These are phyloP conservation scores for Oncopodura yosiiana DNA, from an alignment of 1,140 invertebrate genomes.

Conservation along the genomic window DNA sequence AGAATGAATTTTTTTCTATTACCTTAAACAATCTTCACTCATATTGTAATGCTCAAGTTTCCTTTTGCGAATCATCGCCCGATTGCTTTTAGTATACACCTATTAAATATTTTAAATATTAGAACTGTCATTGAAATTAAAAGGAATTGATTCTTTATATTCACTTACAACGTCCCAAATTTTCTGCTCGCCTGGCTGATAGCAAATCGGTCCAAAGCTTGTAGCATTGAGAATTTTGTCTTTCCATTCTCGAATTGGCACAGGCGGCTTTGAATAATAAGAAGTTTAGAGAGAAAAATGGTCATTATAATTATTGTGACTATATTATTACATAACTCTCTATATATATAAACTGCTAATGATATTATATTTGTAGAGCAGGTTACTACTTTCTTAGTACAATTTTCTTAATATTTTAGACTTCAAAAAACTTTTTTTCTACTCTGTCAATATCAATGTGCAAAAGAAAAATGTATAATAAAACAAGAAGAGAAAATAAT, in stretches of 20 bases:
- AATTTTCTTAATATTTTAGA: no score
- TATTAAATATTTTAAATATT: no score
- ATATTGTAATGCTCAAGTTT: constrained; percentile 36
- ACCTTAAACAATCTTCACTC: constrained; percentile 39
- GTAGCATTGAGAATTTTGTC: constrained; percentile 34
- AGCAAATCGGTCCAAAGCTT: constrained; percentile 37
- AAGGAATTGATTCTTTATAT: not conserved
- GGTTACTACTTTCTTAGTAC: no score
- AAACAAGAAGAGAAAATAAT: no score
- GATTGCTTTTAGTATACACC: constrained; percentile 20
- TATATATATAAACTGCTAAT: no score
- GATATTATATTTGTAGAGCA: no score
- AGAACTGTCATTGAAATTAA: no score
- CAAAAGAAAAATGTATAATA: no score
- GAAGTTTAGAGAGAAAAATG: not conserved
- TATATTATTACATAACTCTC: not conserved
- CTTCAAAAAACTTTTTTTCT: no score
- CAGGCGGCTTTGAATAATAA: constrained; percentile 35
- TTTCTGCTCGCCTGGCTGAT: constrained; percentile 37
- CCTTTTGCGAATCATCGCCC: constrained; percentile 26
- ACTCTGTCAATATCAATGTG: no score
- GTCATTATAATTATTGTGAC: not conserved
- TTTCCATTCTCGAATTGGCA: constrained; percentile 31
- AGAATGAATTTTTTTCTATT: constrained; percentile 37
- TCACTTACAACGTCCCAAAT: constrained; percentile 35